A percentile compares a stretch with the other conserved stretches of the same genome.
phyloP scores from a whole-genome alignment of 2,888 invertebrate genomes.

The Sepiola atlantica region DNA sequence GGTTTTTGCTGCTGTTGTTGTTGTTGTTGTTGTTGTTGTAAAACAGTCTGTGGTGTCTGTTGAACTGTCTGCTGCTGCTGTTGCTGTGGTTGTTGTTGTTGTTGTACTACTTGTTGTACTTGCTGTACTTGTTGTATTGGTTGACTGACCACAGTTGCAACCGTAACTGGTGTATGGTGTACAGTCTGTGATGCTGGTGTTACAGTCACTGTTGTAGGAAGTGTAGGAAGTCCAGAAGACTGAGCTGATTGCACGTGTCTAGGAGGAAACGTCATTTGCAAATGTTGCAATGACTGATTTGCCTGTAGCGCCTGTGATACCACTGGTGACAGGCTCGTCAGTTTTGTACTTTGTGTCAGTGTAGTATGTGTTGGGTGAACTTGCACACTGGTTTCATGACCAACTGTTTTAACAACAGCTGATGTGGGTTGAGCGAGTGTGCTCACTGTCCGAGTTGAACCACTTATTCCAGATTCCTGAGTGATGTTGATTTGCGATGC shows the following conservation, averaged over 20 bases:
- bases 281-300: background rate
- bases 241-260: background rate
- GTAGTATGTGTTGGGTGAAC: slow-evolving; percentile 59
- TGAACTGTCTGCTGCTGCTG: slow-evolving; percentile 1
- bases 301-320: slow-evolving; percentile 49
- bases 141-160: background rate
- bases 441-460: slow-evolving; percentile 49
- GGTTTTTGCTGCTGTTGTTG: slow-evolving; percentile 53
- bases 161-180: background rate
- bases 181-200: slow-evolving; percentile 37
- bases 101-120: background rate
- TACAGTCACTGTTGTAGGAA: slow-evolving; percentile 8
- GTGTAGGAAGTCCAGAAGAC: background rate
- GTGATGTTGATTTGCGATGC: slow-evolving; percentile 56
- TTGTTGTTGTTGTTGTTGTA: background rate
- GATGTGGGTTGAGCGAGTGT: slow-evolving; percentile 48
- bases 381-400: slow-evolving; percentile 55
- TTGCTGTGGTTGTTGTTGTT: slow-evolving; percentile 23
- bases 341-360: slow-evolving; percentile 47
- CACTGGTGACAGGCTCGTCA: slow-evolving; percentile 51
- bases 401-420: slow-evolving; percentile 56
- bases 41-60: background rate
- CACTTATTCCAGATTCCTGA: slow-evolving; percentile 51
- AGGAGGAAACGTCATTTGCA: slow-evolving; percentile 34
- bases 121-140: background rate